Conservation (phyloP, 1,140 invertebrate species). For the Delia radicum region DNA sequence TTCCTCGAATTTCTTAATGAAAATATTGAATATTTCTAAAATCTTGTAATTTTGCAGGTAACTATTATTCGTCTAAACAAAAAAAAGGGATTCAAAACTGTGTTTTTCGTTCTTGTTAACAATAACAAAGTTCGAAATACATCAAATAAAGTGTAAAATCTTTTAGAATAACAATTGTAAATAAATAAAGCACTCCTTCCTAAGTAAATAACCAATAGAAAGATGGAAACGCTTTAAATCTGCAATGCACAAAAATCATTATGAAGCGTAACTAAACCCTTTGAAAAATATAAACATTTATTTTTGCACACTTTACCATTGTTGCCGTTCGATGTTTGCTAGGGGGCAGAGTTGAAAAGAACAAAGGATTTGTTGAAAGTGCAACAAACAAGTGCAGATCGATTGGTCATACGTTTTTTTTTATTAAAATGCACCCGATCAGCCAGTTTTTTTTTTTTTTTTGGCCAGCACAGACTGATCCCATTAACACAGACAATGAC, state of each 20-base stretch:
- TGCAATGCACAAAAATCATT: slow-evolving; percentile 7
- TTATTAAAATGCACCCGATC: no score
- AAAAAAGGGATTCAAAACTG: not conserved
- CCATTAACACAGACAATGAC: not conserved
- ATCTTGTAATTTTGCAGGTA: no score
- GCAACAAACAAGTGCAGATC: slow-evolving; percentile 17
- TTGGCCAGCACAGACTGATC: not conserved
- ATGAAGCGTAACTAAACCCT: slow-evolving; percentile 23
- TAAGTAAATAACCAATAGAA: not conserved
- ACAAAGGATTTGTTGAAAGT: not conserved
- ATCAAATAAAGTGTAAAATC: slow-evolving; percentile 3
- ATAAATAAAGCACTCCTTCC: not conserved
- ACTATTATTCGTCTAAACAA: no score
- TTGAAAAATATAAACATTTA: not conserved
- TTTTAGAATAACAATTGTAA: slow-evolving; percentile 9
- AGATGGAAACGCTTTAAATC: slow-evolving; percentile 6
- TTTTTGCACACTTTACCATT: not conserved
- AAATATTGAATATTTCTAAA: not conserved
- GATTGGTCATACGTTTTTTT: no score
- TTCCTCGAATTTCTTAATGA: not conserved
- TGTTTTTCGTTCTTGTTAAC: not conserved
- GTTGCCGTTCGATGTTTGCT: not conserved
- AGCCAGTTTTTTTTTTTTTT: not conserved
- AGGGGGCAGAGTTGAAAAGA: not conserved
- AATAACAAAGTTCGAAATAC: not conserved